These are phyloP conservation scores for Drosophila pseudotalamancana DNA, from an alignment of 2,888 invertebrate species.

Conservation along the genomic window DNA sequence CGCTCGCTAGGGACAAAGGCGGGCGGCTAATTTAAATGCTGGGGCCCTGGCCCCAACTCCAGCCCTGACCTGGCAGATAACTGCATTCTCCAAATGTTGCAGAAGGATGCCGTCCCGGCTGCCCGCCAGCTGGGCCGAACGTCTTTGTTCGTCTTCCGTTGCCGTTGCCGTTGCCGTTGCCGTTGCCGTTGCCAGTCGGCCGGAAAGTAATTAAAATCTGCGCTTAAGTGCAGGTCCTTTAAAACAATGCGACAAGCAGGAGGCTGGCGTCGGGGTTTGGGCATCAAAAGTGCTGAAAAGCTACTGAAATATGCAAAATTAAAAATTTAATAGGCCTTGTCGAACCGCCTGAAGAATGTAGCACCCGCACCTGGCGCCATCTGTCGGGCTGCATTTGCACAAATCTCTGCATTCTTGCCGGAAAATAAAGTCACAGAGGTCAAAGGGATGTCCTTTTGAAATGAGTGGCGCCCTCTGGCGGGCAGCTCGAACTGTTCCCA, in stretches of 20 bases:
- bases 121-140: slow-evolving; percentile 11
- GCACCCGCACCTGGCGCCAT: too few relatives aligned
- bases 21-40: slow-evolving; percentile 70
- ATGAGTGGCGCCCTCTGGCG: slow-evolving; percentile 49
- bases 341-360: slow-evolving; percentile 1
- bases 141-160: slow-evolving; percentile 62
- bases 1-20: slow-evolving; percentile 59
- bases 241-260: slow-evolving; percentile 32
- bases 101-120: slow-evolving; percentile 35
- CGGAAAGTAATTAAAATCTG: slow-evolving; percentile 77
- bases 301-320: slow-evolving; percentile 49
- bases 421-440: slow-evolving; percentile 11
- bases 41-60: slow-evolving; percentile 8
- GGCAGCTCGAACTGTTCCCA: slow-evolving; percentile 40
- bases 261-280: background rate
- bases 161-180: slow-evolving; percentile 30
- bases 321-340: slow-evolving; percentile 54
- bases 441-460: slow-evolving; percentile 27
- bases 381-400: slow-evolving; percentile 6
- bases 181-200: slow-evolving; percentile 63
- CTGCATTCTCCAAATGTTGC: slow-evolving; percentile 73
- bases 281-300: slow-evolving; percentile 46
- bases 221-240: slow-evolving; percentile 74
- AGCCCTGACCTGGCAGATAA: slow-evolving; percentile 49
- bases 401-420: slow-evolving; percentile 21